Percentiles rank a stretch among this genome's conserved stretches.
Evolutionary conservation across 64 coral and sea anemone genomes (phyloP).

Genomic region (Dendrophyllia cribrosa): DNA sequence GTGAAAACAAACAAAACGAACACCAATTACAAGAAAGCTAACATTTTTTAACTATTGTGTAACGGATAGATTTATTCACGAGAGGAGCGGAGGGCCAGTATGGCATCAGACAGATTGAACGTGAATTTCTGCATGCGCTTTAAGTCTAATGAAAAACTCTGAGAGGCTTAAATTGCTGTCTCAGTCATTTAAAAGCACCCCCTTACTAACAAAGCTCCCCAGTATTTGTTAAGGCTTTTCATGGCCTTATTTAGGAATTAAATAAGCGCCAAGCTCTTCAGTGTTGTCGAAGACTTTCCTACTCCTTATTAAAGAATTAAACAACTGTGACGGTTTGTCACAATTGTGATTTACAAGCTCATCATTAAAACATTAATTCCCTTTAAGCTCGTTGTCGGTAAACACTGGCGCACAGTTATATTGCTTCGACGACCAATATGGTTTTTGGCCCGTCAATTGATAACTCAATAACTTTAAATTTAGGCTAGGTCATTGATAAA

Average conservation of each 20-base stretch:
- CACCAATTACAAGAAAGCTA: too few species aligned
- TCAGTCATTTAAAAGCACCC: too few species aligned
- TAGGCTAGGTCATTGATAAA: neutral
- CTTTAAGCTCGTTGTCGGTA: neutral
- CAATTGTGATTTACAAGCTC: neutral
- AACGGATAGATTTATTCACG: too few species aligned
- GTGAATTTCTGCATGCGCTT: too few species aligned
- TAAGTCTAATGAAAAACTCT: too few species aligned
- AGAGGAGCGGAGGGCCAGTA: too few species aligned
- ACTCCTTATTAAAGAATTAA: neutral
- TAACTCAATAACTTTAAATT: neutral
- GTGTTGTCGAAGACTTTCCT: neutral
- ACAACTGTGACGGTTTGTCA: neutral
- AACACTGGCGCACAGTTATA: neutral
- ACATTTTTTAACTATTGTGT: too few species aligned
- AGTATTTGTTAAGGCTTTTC: neutral
- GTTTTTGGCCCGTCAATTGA: neutral
- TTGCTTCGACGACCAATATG: neutral
- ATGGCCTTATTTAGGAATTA: neutral
- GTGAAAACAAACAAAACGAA: too few species aligned
- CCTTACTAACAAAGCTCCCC: neutral
- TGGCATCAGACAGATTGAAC: too few species aligned
- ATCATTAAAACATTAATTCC: neutral
- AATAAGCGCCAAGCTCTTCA: neutral
- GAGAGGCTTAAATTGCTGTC: too few species aligned